These are phyloP conservation scores for Entomobrya multifasciata DNA, from an alignment of 2,888 invertebrate genomes.

Conservation along the genomic window DNA sequence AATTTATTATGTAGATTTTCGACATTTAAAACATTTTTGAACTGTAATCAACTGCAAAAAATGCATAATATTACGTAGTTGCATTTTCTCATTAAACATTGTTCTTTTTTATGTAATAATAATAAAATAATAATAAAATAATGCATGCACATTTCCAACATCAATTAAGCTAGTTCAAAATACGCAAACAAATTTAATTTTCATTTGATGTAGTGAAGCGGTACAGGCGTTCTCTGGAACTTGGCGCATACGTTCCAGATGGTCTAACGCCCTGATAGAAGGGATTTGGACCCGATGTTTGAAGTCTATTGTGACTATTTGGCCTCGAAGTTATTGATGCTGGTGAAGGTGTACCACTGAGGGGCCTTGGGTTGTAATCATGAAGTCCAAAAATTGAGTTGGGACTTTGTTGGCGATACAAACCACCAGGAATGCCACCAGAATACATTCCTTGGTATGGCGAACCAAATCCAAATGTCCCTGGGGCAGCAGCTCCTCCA, in stretches of 20 bases:
- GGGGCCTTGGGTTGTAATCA: slow-evolving; percentile 14
- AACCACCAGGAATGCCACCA: slow-evolving; percentile 61
- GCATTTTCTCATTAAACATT: too few species aligned
- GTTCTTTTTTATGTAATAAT: too few species aligned
- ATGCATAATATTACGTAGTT: too few species aligned
- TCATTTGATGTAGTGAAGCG: slow-evolving; percentile 55
- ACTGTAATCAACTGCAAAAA: too few species aligned
- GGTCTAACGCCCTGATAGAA: slow-evolving; percentile 59
- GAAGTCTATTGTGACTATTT: slow-evolving; percentile 32
- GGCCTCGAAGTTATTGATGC: slow-evolving; percentile 13
- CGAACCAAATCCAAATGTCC: slow-evolving; percentile 33
- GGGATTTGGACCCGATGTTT: slow-evolving; percentile 55
- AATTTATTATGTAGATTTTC: too few species aligned
- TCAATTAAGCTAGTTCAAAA: too few species aligned
- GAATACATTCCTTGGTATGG: slow-evolving; percentile 41
- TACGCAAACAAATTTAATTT: slow-evolving; percentile 47
- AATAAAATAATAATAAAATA: too few species aligned
- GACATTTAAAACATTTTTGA: too few species aligned
- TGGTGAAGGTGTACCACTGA: slow-evolving; percentile 44
- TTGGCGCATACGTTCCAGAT: slow-evolving; percentile 39
- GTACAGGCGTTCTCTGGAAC: slow-evolving; percentile 56
- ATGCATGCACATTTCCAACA: too few species aligned
- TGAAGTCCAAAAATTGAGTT: slow-evolving; percentile 59
- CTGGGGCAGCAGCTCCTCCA: slow-evolving; percentile 1
- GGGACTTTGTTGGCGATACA: slow-evolving; percentile 59